Evolutionary conservation across 1,140 invertebrate species (phyloP), one percentile per base, ranked within the genome.

Genomic region (Trichoplusia ni): DNA sequence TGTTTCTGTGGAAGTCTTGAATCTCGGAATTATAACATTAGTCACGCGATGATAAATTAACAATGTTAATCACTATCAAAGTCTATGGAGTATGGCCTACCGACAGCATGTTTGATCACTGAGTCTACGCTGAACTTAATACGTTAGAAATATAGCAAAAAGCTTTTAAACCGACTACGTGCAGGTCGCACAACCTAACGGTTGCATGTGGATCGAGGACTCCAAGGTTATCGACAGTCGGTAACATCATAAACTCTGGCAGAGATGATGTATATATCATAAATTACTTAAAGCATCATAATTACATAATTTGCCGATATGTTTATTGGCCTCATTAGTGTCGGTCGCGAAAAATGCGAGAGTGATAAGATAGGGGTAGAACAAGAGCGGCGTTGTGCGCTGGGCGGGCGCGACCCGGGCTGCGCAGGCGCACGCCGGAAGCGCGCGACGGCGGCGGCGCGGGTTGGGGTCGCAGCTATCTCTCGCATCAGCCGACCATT

Each of bases 291-390:
- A 68, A 73, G 59, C 67, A 49, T 42, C 54, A 53, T 81, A 84
- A 86, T 84, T 79, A 76, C 53, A 75, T 74, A 80, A 82, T 74
- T 75, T 66, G 65, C 64, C 60, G 71, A 81, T 81, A 79, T 68
- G 60, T 74, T 73, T 72, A 80, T 76, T 77, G 73, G 67, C 67
- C 74, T 85, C 78, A 82, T 85, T 83, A 84, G 69, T 64, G 54
- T 59, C 63, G 66, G 75, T 81, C 73, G 84, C 82, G 73, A 87
- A 88, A 75, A 84, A 81, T 84, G 74, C 76, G 77, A 79, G 69
- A 69, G 67, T 75, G 85, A 88, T 88, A 88, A 88, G 81, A 85
- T 80, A 82, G 73, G 71, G 75, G 67, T 72, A 47, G 53, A 77
- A 84, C 80, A 86, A 86, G 77, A 46, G 81, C 75, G 69, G 76